A percentile compares a stretch with the other conserved stretches of the same genome.
phyloP scores from a whole-genome alignment of 2,113 vertebrate genomes.

The Psammodynastes pulverulentus region DNA sequence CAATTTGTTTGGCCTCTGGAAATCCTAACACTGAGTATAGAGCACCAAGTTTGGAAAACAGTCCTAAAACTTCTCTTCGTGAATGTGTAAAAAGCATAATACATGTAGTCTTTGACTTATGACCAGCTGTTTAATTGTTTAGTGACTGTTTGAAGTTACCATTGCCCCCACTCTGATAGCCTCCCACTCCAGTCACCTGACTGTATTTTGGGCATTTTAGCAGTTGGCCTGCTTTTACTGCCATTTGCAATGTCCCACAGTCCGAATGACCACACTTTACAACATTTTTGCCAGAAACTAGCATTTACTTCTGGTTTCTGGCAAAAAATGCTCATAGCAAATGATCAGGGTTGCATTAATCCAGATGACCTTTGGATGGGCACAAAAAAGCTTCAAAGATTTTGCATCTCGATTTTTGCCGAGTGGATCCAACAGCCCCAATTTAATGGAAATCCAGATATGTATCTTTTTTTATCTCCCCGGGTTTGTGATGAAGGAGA shows the following conservation, averaged over 20 bases:
- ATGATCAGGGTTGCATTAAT: neutral
- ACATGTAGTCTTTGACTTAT: neutral
- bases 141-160: neutral
- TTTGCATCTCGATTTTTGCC: neutral
- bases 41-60: neutral
- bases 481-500: neutral
- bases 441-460: neutral
- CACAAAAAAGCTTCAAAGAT: neutral
- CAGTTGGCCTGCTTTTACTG: neutral
- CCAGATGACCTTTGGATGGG: neutral
- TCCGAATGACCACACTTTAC: neutral
- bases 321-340: neutral
- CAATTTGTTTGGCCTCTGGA: neutral
- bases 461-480: neutral
- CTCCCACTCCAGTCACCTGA: neutral
- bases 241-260: neutral
- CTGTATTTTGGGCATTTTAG: neutral
- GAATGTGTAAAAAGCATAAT: neutral
- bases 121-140: neutral
- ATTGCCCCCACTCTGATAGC: neutral
- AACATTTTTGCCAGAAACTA: neutral
- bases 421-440: neutral
- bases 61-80: neutral
- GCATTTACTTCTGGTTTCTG: neutral
- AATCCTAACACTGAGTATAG: neutral